Base-by-base conservation (phyloP, 2,888 invertebrate species). In the Choristoneura rosaceana region DNA sequence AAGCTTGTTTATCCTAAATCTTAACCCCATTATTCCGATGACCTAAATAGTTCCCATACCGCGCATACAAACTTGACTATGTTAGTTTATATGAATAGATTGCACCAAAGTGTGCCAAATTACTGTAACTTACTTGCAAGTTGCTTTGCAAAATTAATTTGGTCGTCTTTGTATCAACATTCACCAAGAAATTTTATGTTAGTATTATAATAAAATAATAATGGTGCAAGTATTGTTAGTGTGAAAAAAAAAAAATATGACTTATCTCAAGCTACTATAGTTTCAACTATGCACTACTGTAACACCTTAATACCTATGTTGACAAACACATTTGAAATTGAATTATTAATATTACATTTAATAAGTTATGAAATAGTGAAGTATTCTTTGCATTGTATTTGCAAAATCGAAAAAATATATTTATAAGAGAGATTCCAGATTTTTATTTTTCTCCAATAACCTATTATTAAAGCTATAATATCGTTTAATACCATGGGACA, bases 41-140 rank as follows among this genome's bases (percentile, higher is more conserved):
- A 69, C 38, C 52, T 69, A 41, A 69, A 61, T 69, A 61, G 45
- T 69, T 61, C 52, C 61, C 52, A 61, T 61, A 61, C 41, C 25
- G 60, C 50, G 17, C 66, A 45, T 59, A 67, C 45, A 41, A 69
- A 61, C 61, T 61, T 50, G 25, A 52, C 8, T 25, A 60, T 68
- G 61, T 52, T 69, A 52, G 69, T 69, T 61, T 61, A 52, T 69
- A 52, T 69, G 69, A 69, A 69, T 69, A 61, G 50, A 69, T 69
- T 61, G 55, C 50, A 50, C 69, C 61, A 61, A 61, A 61, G 69
- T 69, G 69, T 61, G 69, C 69, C 69, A 69, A 69, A 69, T 69
- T 69, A 69, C 50, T 50, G 69, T 41, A 61, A 69, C 69, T 50
- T 69, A 69, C 61, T 69, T 61, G 61, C 61, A 41, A 69, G 61